Conservation (phyloP, 2,113 vertebrate species). For the Syngnathus typhle region DNA sequence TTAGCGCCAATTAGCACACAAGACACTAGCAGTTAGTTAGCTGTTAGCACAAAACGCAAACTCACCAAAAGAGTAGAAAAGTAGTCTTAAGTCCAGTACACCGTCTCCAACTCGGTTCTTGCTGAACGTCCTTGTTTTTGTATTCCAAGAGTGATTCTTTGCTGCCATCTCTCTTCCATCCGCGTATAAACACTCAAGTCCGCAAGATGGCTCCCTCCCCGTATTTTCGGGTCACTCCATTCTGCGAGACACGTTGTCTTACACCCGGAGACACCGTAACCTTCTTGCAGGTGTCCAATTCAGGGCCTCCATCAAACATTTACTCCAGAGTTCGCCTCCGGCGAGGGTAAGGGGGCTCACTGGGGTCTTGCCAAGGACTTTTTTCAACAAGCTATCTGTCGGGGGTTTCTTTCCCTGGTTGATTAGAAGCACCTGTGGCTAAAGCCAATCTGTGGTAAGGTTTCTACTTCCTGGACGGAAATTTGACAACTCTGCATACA, state of each 20-base stretch:
- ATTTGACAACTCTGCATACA: no score
- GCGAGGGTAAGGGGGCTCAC: conserved; percentile 56
- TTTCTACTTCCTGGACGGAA: no score
- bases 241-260: conserved; percentile 61
- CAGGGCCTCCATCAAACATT: conserved; percentile 72
- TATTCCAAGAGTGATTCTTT: conserved; percentile 51
- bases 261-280: conserved; percentile 55
- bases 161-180: conserved; percentile 66
- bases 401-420: no score
- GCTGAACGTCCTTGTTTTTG: neutral
- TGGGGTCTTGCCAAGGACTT: conserved; percentile 68
- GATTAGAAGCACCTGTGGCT: no score
- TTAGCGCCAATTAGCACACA: no score
- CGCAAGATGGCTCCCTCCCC: conserved; percentile 22
- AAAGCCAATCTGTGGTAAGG: no score
- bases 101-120: no score
- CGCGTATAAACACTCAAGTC: conserved; percentile 1
- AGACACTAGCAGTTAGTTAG: no score
- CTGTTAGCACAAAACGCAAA: no score
- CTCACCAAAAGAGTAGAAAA: no score
- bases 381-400: no score
- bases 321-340: conserved; percentile 76
- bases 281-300: conserved; percentile 74
- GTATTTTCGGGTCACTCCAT: conserved; percentile 50
- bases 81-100: no score